Conservation (phyloP, 2,113 vertebrate genomes). For the Dromas ardeola region DNA sequence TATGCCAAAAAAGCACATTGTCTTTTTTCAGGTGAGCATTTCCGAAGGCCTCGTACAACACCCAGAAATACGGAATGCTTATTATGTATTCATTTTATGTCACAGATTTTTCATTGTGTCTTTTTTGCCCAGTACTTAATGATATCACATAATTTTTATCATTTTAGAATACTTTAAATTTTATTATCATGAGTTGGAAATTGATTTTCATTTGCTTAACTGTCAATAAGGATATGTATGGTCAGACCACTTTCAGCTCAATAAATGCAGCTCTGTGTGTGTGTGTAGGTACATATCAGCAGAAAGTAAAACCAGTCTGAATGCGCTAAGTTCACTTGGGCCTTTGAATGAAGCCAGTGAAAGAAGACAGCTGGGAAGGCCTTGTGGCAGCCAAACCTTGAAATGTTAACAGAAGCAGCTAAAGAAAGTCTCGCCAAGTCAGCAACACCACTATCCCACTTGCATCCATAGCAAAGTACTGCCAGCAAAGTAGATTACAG, state of each 20-base stretch:
- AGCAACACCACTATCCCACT: neutral
- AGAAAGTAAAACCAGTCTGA: neutral
- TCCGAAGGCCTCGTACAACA: neutral
- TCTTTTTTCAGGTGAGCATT: neutral
- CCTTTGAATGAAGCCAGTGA: neutral
- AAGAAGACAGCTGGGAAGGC: conserved; percentile 10
- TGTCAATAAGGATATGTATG: neutral
- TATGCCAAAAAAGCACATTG: neutral
- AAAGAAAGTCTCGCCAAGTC: neutral
- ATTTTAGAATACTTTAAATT: neutral
- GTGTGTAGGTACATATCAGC: neutral
- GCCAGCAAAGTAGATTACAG: conserved; percentile 42
- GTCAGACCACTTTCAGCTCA: neutral
- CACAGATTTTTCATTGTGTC: neutral
- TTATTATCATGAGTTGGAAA: neutral
- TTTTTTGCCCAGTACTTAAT: neutral
- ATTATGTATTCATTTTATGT: neutral
- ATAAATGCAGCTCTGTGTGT: neutral
- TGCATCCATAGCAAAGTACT: neutral
- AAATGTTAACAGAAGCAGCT: neutral
- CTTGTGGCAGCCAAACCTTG: neutral
- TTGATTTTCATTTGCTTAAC: neutral
- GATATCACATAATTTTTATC: neutral
- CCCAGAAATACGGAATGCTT: neutral
- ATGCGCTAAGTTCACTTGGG: neutral